A percentile compares a stretch with the other conserved stretches of the same genome.
phyloP scores from a whole-genome alignment of 2,113 vertebrate species.

The Petroica traversi region DNA sequence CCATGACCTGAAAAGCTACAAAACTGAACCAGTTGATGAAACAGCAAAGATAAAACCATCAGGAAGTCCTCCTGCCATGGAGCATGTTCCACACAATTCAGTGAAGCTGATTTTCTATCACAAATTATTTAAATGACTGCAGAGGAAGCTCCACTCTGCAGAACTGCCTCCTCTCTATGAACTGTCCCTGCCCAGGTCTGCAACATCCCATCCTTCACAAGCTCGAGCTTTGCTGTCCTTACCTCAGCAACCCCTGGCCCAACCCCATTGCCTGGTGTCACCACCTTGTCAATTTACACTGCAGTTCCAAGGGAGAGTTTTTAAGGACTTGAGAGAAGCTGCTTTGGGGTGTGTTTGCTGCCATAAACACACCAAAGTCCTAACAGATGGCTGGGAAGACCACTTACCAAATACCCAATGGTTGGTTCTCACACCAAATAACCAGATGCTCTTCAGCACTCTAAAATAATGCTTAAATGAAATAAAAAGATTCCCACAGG shows the following conservation, averaged over 20 bases:
- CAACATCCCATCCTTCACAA: neutral
- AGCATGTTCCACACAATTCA: neutral
- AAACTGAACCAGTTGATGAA: neutral
- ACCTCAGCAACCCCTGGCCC: neutral
- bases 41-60: neutral
- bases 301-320: neutral
- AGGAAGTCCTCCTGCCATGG: neutral
- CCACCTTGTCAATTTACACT: neutral
- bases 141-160: no score
- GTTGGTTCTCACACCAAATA: neutral
- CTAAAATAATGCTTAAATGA: neutral
- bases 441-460: neutral
- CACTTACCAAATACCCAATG: neutral
- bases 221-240: neutral
- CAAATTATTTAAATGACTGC: accelerated
- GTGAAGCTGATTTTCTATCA: neutral
- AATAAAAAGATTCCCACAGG: accelerated
- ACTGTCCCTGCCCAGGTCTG: neutral
- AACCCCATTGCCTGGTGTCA: neutral
- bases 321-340: neutral
- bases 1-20: neutral
- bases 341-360: neutral
- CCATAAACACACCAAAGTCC: neutral
- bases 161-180: neutral
- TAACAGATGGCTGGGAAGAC: neutral